Conservation (phyloP, 2,797 vertebrate species). For the Lepus oiostolus region DNA sequence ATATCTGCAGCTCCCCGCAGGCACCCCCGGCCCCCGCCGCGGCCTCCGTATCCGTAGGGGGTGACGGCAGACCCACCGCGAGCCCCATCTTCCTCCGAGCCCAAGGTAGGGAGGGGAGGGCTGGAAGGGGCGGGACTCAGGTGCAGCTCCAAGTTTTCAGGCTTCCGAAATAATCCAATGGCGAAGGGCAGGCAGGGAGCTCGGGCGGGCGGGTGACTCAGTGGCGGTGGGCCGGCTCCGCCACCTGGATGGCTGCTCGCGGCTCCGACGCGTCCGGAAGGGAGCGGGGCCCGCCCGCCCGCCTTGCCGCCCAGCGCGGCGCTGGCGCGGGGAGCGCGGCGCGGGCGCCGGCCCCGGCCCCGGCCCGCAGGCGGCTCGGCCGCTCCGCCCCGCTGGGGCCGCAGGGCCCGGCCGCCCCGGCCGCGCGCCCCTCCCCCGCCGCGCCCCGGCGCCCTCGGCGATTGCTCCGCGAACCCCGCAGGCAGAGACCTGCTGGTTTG, state of each 20-base stretch:
- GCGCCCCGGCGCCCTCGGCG: constrained; percentile 59
- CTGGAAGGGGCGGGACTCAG: constrained; percentile 77
- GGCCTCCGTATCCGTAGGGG: constrained; percentile 61
- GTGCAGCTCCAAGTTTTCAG: constrained; percentile 81
- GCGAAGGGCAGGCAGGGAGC: constrained; percentile 73
- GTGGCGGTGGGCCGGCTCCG: constrained; percentile 86
- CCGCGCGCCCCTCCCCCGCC: constrained; percentile 70
- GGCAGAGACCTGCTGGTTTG: constrained; percentile 81
- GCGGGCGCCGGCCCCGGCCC: constrained; percentile 37
- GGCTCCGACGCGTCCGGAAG: constrained; percentile 75
- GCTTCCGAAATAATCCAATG: constrained; percentile 83
- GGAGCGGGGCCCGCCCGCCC: constrained; percentile 76
- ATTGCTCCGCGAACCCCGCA: constrained; percentile 85
- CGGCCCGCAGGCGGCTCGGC: constrained; percentile 12
- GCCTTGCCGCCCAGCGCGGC: constrained; percentile 44
- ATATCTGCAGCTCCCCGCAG: constrained; percentile 62
- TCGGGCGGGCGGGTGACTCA: constrained; percentile 85
- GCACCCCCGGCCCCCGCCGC: constrained; percentile 50
- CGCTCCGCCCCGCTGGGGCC: neutral
- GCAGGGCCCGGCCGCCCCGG: neutral
- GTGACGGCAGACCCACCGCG: constrained; percentile 36
- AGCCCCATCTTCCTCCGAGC: constrained; percentile 77
- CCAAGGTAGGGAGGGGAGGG: constrained; percentile 64
- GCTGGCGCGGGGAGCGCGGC: constrained; percentile 43
- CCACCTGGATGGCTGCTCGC: constrained; percentile 87